Percentiles rank a stretch among this genome's conserved stretches.
Evolutionary conservation across 2,888 invertebrate species (phyloP).

Genomic region (Erebia ligea): DNA sequence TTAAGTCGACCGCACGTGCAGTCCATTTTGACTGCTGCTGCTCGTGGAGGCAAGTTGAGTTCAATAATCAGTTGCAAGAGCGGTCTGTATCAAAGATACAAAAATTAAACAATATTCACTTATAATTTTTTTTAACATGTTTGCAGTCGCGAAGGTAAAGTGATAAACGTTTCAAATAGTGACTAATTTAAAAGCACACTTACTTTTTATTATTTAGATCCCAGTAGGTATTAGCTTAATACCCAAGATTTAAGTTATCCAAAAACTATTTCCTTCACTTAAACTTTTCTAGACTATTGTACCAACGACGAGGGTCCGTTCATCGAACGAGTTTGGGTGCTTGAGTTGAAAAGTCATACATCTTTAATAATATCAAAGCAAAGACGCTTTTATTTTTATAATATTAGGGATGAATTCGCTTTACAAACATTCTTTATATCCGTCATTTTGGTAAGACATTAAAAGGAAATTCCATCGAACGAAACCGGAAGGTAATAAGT

Average conservation of each 20-base stretch:
- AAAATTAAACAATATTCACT: too few species aligned
- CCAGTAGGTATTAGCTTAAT: background rate
- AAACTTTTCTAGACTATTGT: constrained; percentile 64
- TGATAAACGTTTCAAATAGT: too few species aligned
- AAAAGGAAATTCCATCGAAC: constrained; percentile 51
- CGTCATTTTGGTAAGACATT: constrained; percentile 49
- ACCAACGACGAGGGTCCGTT: constrained; percentile 74
- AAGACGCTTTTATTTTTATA: constrained; percentile 29
- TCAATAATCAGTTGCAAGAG: too few species aligned
- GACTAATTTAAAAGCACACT: too few species aligned
- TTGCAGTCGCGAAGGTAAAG: too few species aligned
- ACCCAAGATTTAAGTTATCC: background rate
- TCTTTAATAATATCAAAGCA: constrained; percentile 40
- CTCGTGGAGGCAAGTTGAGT: too few species aligned
- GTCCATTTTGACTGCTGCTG: too few species aligned
- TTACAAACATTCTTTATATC: constrained; percentile 51
- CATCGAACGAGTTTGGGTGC: constrained; percentile 66
- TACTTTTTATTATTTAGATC: background rate
- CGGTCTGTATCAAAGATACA: too few species aligned
- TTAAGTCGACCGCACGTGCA: too few species aligned
- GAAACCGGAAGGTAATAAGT: constrained; percentile 65
- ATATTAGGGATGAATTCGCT: constrained; percentile 55
- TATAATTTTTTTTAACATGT: too few species aligned
- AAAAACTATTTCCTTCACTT: constrained; percentile 31
- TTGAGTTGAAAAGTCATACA: constrained; percentile 61